phyloP scores from a whole-genome alignment of 2,797 vertebrate genomes.

The Rhinella marina region DNA sequence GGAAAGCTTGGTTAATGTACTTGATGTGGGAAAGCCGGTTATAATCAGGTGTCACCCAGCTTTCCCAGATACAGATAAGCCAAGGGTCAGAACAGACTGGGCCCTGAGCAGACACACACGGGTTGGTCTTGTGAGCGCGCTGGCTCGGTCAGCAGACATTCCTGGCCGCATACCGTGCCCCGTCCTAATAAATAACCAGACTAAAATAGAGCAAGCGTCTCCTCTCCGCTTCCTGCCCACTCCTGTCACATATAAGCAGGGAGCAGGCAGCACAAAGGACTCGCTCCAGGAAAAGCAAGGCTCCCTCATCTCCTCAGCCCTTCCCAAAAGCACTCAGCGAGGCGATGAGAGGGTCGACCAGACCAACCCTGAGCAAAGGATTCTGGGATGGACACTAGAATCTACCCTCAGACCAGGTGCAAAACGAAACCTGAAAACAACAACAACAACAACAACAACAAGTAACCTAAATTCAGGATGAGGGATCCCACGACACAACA shows the following conservation, averaged over 20 bases:
- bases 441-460: too few relatives aligned
- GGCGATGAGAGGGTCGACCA: not conserved
- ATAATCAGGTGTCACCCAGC: not conserved
- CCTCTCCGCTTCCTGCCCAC: conserved; percentile 4
- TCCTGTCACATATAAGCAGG: conserved; percentile 7
- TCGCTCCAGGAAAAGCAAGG: too few relatives aligned
- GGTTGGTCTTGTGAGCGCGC: not conserved
- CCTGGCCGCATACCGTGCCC: conserved; percentile 5
- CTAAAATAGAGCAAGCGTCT: conserved; percentile 21
- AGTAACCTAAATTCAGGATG: too few relatives aligned
- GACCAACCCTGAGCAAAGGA: not conserved
- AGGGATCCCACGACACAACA: too few relatives aligned
- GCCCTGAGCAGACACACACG: not conserved
- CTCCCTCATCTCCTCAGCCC: not conserved
- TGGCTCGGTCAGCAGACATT: not conserved
- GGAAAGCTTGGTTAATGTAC: not conserved
- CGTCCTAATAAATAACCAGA: conserved; percentile 10
- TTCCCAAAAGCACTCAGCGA: not conserved
- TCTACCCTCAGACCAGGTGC: too few relatives aligned
- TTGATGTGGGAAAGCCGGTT: not conserved
- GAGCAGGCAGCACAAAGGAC: not conserved
- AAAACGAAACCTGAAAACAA: too few relatives aligned
- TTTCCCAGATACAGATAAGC: not conserved
- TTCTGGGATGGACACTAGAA: not conserved
- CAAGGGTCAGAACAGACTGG: too few relatives aligned